Evolutionary conservation across 2,888 invertebrate genomes (phyloP).

Genomic region (Chirona hameri): DNA sequence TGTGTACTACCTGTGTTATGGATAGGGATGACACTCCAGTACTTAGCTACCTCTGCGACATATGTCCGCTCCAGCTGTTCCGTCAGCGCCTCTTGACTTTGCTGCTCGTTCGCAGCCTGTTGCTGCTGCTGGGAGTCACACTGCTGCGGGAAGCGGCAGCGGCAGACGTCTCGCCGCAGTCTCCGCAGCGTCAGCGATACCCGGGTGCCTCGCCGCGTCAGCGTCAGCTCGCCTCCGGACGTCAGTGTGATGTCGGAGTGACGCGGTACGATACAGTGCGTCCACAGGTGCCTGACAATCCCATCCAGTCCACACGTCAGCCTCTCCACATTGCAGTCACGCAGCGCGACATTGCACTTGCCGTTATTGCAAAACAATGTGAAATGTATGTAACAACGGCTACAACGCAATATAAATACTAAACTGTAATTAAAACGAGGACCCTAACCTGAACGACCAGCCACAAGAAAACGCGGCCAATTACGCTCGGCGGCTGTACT

Average conservation of each 20-base stretch:
- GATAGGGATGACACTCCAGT: too few relatives aligned
- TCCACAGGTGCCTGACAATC: constrained; percentile 67
- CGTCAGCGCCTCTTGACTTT: not conserved
- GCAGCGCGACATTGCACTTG: not conserved
- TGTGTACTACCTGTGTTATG: too few relatives aligned
- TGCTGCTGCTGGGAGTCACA: not conserved
- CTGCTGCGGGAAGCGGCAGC: constrained; percentile 35
- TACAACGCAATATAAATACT: not conserved
- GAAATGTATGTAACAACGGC: not conserved
- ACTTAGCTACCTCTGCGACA: not conserved
- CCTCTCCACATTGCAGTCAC: not conserved
- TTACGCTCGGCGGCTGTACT: not conserved
- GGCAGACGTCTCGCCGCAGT: constrained; percentile 51
- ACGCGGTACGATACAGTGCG: constrained; percentile 80
- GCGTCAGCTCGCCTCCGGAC: constrained; percentile 54
- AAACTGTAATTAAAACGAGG: not conserved
- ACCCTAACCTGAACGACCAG: not conserved
- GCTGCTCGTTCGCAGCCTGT: not conserved
- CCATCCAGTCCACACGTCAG: not conserved
- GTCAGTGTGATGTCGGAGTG: constrained; percentile 68
- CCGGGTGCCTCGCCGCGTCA: constrained; percentile 56
- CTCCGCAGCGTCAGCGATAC: constrained; percentile 82
- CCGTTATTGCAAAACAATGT: not conserved
- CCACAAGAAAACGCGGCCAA: not conserved
- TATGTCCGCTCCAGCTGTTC: not conserved